These are phyloP conservation scores for Parauchenoglanis ngamensis DNA, from an alignment of 2,797 vertebrate genomes.

Conservation along the genomic window DNA sequence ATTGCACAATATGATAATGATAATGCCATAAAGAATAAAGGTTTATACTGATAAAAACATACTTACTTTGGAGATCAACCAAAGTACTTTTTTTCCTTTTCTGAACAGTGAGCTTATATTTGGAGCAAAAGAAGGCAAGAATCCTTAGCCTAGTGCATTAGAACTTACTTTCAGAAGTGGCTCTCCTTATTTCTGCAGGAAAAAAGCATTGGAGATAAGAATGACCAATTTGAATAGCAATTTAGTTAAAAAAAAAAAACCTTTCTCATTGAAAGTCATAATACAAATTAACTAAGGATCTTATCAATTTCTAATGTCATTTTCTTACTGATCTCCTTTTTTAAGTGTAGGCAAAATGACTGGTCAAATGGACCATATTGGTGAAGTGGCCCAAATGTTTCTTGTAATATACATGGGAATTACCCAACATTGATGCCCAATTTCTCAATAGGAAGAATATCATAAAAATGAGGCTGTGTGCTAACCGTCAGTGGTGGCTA, in stretches of 20 bases:
- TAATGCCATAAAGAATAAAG: not conserved
- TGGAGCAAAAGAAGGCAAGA: constrained; percentile 42
- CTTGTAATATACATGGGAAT: not conserved
- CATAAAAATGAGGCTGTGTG: not conserved
- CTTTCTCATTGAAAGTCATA: not conserved
- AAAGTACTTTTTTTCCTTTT: constrained; percentile 1
- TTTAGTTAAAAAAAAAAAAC: not conserved
- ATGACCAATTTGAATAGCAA: not conserved
- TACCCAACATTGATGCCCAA: not conserved
- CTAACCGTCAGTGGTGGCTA: constrained; percentile 89
- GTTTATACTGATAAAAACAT: not conserved
- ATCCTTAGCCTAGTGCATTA: constrained; percentile 58
- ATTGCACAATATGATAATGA: not conserved
- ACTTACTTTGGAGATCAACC: not conserved
- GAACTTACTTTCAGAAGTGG: constrained; percentile 85
- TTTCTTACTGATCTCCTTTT: not conserved
- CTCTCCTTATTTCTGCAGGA: constrained; percentile 82
- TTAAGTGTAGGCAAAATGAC: not conserved
- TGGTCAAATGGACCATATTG: not conserved
- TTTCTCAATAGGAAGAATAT: not conserved
- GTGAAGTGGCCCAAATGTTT: not conserved
- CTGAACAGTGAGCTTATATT: constrained; percentile 52
- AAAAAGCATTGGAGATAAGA: constrained; percentile 41
- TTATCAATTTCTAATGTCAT: not conserved
- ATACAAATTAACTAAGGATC: not conserved